Base-by-base conservation (phyloP, 2,888 invertebrate species). In the Sphinx pinastri region DNA sequence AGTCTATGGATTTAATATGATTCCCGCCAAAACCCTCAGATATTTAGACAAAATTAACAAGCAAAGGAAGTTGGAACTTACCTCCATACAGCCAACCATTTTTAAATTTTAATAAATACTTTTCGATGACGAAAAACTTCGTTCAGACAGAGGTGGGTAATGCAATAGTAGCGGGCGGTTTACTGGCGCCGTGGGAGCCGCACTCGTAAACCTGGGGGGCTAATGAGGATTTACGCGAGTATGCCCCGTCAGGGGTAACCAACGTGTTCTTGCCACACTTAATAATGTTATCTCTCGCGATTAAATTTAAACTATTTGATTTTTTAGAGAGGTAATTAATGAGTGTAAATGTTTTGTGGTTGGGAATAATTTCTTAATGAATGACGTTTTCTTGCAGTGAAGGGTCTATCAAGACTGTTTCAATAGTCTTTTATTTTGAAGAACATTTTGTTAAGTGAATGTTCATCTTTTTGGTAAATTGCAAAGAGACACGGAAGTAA, bases 201-300 rank as follows among this genome's bases (percentile, higher is more conserved):
- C 75, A 76, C 76, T 84, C 88, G 86, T 92, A 88, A 92, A 93
- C 87, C 88, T 76, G 82, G 79, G 83, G 82, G 86, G 87, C 88
- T 93, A 94, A 94, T 94, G 92, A 94, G 89, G 89, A 94, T 94
- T 93, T 94, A 94, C 91, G 77, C 74, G 75, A 66, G 66, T 57
- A 70, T 54, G 69, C 67, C 25, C 70, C 57, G 66, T 19, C 67
- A 67, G 66, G 57, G 66, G 67, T 19, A 45, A n/a, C 47, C 19
- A 70, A 66, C 51, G 49, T 52, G 52, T 67, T 67, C 54, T 67
- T 67, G 52, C 58, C 14, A 58, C 5, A 12, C 13, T 14, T 25
- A 13, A 58, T 38, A 58, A 58, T 58, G 58, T 31, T 38, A 13
- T 38, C 58, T 31, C 13, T 63, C 12, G 16, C 45, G 16, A 60